phyloP scores from a whole-genome alignment of 1,140 invertebrate species.

The Carposina sasakii region DNA sequence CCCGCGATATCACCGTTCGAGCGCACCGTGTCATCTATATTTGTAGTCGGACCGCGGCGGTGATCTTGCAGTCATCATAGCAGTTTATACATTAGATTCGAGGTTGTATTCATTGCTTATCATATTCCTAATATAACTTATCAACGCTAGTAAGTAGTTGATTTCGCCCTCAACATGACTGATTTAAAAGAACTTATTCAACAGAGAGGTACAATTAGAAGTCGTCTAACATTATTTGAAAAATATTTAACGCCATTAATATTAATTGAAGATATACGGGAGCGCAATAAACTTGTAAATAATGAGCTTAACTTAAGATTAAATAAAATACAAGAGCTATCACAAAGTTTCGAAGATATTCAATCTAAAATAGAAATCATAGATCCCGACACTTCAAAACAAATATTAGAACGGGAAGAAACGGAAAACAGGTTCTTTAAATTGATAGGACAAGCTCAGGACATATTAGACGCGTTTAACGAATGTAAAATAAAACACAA shows the following conservation, averaged over 20 bases:
- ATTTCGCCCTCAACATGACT: neutral
- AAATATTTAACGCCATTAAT: slow-evolving; percentile 6
- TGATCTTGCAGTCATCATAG: neutral
- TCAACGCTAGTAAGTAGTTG: neutral
- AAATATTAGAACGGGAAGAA: neutral
- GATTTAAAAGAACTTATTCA: slow-evolving; percentile 3
- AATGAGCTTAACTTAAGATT: slow-evolving; percentile 7
- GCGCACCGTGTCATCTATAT: neutral
- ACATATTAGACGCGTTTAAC: neutral
- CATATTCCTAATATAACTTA: neutral
- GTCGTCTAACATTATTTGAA: slow-evolving; percentile 9
- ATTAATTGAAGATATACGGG: neutral
- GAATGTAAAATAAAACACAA: neutral
- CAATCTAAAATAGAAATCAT: slow-evolving; percentile 1
- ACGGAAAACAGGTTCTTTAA: slow-evolving; percentile 5
- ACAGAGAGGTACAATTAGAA: neutral
- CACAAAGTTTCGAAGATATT: slow-evolving; percentile 1
- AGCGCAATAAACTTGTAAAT: neutral
- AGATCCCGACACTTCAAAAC: neutral
- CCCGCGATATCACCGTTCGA: neutral
- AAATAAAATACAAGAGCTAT: neutral
- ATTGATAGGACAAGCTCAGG: slow-evolving; percentile 2
- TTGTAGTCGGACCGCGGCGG: neutral
- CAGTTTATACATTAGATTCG: neutral
- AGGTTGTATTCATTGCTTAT: neutral